Evolutionary conservation across 2,113 vertebrate genomes (phyloP).

Genomic region (Phocoena phocoena): DNA sequence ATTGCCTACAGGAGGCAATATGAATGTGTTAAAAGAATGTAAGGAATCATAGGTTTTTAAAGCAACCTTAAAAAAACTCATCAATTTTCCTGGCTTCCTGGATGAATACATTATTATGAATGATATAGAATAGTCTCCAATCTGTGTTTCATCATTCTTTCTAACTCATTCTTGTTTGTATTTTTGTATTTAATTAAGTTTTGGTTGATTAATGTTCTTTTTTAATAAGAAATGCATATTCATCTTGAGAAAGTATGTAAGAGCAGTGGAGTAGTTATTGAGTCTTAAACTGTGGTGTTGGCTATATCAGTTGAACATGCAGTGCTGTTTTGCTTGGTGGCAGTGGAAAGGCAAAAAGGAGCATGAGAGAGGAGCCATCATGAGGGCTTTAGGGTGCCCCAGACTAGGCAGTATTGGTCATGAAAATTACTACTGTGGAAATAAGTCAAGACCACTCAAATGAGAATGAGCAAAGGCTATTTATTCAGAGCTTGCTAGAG

Average conservation of each 20-base stretch:
- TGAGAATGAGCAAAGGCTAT: background rate
- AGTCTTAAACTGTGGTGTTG: background rate
- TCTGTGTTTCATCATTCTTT: background rate
- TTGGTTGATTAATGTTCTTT: background rate
- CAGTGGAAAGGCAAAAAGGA: background rate
- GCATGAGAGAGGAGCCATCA: background rate
- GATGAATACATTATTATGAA: background rate
- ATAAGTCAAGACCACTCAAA: background rate
- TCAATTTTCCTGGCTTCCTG: background rate
- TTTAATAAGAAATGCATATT: background rate
- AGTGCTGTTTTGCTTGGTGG: background rate
- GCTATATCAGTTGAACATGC: background rate
- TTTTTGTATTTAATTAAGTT: background rate
- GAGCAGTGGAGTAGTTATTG: background rate
- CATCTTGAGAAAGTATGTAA: background rate
- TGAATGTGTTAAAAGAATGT: background rate
- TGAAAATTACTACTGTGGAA: background rate
- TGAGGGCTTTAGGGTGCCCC: background rate
- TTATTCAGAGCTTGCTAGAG: background rate
- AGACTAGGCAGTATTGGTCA: background rate
- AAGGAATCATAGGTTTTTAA: background rate
- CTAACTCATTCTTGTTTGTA: background rate
- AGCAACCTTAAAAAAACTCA: background rate
- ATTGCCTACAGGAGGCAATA: background rate
- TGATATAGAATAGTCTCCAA: background rate